Evolutionary conservation across 2,113 vertebrate species (phyloP).

Genomic region (Condylura cristata): DNA sequence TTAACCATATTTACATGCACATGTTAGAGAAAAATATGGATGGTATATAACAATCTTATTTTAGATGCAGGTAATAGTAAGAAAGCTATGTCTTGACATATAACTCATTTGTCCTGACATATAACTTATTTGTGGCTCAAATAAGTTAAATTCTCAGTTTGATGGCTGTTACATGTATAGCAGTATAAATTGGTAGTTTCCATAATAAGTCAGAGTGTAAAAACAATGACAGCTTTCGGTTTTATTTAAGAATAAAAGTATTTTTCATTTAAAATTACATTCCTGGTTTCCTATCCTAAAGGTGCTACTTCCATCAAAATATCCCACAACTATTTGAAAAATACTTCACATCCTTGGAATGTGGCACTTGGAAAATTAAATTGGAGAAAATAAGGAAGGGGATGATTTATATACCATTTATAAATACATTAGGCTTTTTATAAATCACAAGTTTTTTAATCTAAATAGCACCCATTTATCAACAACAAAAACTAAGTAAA

Average conservation of each 20-base stretch:
- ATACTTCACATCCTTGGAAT: background rate
- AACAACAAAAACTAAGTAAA: slow-evolving; percentile 34
- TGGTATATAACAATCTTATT: background rate
- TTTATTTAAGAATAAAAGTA: background rate
- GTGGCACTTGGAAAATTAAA: slow-evolving; percentile 17
- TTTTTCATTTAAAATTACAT: background rate
- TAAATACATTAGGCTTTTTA: slow-evolving; percentile 45
- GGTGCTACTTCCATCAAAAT: slow-evolving; percentile 8
- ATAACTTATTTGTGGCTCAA: too few species aligned
- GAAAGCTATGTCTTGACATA: background rate
- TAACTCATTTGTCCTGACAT: slow-evolving; percentile 7
- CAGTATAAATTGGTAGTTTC: background rate
- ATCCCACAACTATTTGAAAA: background rate
- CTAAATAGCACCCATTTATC: background rate
- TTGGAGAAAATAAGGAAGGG: background rate
- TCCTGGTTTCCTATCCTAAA: background rate
- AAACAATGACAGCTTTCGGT: background rate
- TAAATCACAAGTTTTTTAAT: slow-evolving; percentile 23
- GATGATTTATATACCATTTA: slow-evolving; percentile 42
- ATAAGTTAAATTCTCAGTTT: slow-evolving; percentile 20
- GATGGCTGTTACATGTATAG: background rate
- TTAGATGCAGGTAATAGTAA: background rate
- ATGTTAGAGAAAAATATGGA: background rate
- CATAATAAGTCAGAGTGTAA: background rate
- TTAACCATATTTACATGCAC: background rate